A percentile compares a stretch with the other conserved stretches of the same genome.
Conservation (phyloP, 2,888 invertebrate species). For the Rugalucina vietnamica region DNA sequence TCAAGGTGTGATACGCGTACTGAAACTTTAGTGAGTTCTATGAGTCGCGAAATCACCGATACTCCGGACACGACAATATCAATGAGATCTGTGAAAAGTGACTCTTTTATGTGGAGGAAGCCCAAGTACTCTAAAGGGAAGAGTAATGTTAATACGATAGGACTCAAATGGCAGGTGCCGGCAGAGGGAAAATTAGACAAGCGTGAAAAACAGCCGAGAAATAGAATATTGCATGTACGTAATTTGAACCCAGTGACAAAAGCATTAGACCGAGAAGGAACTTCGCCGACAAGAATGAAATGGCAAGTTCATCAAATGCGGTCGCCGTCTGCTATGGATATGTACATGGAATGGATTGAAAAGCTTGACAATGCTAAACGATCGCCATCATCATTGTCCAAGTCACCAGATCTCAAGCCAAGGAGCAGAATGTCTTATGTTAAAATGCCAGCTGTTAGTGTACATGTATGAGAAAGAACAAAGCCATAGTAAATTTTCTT, state of each 20-base stretch:
- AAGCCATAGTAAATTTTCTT: too few relatives aligned
- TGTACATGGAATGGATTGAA: conserved; percentile 65
- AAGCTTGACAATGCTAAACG: conserved; percentile 65
- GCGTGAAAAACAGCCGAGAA: not conserved
- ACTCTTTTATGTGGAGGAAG: conserved; percentile 41
- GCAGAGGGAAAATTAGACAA: conserved; percentile 24
- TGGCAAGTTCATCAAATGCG: conserved; percentile 63
- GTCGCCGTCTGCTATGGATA: conserved; percentile 48
- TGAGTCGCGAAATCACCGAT: conserved; percentile 20
- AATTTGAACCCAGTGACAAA: conserved; percentile 67
- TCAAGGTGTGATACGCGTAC: conserved; percentile 32
- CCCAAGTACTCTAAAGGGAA: conserved; percentile 34
- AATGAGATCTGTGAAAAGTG: conserved; percentile 35
- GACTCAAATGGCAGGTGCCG: conserved; percentile 65
- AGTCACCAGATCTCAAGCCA: not conserved
- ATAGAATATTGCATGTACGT: not conserved
- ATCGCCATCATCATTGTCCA: not conserved
- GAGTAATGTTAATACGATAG: conserved; percentile 66
- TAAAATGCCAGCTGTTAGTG: not conserved
- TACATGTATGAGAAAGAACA: not conserved
- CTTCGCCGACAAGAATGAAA: conserved; percentile 54
- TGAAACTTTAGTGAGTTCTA: not conserved
- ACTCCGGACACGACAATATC: conserved; percentile 3
- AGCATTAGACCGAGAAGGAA: conserved; percentile 62
- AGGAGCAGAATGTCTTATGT: not conserved